These are phyloP conservation scores for Beroe forskalii DNA, from an alignment of 37 sponge, comb jelly and placozoan species.

Conservation along the genomic window DNA sequence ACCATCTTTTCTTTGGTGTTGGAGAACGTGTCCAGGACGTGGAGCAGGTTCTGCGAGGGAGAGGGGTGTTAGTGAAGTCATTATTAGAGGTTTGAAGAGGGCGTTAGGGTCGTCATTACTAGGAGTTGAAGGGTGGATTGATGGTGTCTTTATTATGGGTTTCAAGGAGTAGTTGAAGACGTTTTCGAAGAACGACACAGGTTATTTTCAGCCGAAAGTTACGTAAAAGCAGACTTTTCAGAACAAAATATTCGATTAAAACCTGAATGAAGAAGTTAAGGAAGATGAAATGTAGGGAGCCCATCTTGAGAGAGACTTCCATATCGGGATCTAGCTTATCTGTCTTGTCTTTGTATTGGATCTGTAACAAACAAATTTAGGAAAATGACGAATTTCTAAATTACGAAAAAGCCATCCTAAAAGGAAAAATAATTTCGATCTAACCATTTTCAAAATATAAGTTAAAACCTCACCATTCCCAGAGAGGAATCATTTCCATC, in stretches of 20 bases:
- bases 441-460: too few relatives aligned
- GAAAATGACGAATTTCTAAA: not conserved
- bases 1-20: constrained; percentile 42
- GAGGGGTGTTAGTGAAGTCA: not conserved
- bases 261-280: constrained; percentile 55
- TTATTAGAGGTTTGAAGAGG: not conserved
- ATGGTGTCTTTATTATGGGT: too few relatives aligned
- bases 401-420: not conserved
- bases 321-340: constrained; percentile 30
- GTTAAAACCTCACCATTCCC: too few relatives aligned
- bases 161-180: too few relatives aligned
- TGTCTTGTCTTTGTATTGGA: constrained; percentile 21
- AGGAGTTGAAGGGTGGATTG: too few relatives aligned
- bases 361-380: not conserved
- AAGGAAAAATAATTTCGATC: not conserved
- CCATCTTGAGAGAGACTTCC: constrained; percentile 15
- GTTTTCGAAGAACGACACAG: too few relatives aligned
- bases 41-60: constrained; percentile 46
- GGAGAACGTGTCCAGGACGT: constrained; percentile 44
- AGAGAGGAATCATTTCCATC: too few relatives aligned
- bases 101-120: not conserved
- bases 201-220: too few relatives aligned
- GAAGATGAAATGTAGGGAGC: constrained; percentile 49
- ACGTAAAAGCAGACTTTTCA: too few relatives aligned
- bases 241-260: too few relatives aligned